Percentiles rank a stretch among this genome's conserved stretches.
These are phyloP conservation scores for Drosophila demipolita DNA, from an alignment of 2,888 invertebrate species.

Conservation along the genomic window DNA sequence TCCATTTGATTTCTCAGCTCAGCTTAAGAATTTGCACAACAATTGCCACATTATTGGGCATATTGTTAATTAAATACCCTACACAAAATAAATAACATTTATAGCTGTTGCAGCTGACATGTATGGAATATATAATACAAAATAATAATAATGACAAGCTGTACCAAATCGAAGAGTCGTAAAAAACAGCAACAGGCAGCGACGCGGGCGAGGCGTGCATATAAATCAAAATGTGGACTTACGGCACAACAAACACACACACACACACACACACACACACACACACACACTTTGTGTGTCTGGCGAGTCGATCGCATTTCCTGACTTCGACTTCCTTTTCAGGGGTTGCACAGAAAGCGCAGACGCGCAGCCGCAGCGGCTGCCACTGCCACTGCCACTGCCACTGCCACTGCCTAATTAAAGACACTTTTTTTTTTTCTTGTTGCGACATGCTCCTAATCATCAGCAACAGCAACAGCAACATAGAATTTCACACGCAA, in stretches of 20 bases:
- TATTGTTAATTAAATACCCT: background rate
- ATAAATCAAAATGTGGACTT: slow-evolving; percentile 84
- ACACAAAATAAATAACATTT: no score
- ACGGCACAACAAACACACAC: slow-evolving; percentile 29
- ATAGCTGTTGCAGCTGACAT: no score
- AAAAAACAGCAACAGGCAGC: slow-evolving; percentile 43
- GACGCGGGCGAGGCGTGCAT: slow-evolving; percentile 84
- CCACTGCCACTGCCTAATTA: slow-evolving; percentile 51
- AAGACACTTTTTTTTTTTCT: slow-evolving; percentile 21
- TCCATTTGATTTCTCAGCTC: slow-evolving; percentile 70
- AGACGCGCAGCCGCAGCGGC: slow-evolving; percentile 36
- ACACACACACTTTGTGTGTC: background rate
- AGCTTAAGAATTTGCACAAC: slow-evolving; percentile 48
- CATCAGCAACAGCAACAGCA: slow-evolving; percentile 14
- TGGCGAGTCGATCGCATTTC: slow-evolving; percentile 26
- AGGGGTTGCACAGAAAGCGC: slow-evolving; percentile 51
- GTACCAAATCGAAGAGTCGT: slow-evolving; percentile 44
- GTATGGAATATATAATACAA: no score
- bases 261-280: no score
- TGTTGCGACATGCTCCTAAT: slow-evolving; percentile 43
- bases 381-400: slow-evolving; percentile 42
- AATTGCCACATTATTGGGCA: background rate
- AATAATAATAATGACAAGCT: background rate
- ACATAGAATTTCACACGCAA: slow-evolving; percentile 46
- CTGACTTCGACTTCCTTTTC: slow-evolving; percentile 46